phyloP scores from a whole-genome alignment of 2,113 vertebrate species.

The Mus pahari region DNA sequence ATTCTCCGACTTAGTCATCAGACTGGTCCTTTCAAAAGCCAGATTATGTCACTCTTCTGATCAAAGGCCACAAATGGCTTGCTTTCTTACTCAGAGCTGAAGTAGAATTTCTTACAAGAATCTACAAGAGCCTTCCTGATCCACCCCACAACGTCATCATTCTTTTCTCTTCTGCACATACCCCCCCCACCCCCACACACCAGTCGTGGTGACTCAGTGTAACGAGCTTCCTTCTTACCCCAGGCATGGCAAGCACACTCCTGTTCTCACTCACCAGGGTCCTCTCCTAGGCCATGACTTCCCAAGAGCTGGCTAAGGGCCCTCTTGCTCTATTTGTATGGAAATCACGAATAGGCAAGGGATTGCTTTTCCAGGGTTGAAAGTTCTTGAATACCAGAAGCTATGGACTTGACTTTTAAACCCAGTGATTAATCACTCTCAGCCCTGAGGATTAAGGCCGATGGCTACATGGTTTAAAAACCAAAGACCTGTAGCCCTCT shows the following conservation, averaged over 20 bases:
- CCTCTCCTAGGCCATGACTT: neutral
- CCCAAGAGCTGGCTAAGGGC: neutral
- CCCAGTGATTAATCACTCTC: neutral
- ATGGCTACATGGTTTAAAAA: neutral
- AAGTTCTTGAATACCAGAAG: neutral
- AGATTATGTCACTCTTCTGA: conserved; percentile 34
- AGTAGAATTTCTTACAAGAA: conserved; percentile 51
- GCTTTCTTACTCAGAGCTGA: conserved; percentile 17
- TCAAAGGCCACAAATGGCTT: conserved; percentile 50
- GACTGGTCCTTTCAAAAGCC: conserved; percentile 45
- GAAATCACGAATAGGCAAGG: neutral
- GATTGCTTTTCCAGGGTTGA: neutral
- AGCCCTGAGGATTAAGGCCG: neutral
- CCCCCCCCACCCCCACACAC: too few relatives aligned
- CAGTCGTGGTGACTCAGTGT: conserved; percentile 33
- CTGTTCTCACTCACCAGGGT: neutral
- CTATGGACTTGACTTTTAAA: neutral
- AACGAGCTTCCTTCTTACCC: neutral
- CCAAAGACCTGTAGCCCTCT: neutral
- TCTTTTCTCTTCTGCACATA: neutral
- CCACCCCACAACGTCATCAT: neutral
- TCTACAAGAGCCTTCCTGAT: conserved; percentile 14
- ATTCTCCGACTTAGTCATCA: conserved; percentile 12
- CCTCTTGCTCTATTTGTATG: neutral
- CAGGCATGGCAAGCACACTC: neutral